A percentile compares a stretch with the other conserved stretches of the same genome.
phyloP scores from a whole-genome alignment of 2,797 vertebrate genomes.

The Acomys russatus region DNA sequence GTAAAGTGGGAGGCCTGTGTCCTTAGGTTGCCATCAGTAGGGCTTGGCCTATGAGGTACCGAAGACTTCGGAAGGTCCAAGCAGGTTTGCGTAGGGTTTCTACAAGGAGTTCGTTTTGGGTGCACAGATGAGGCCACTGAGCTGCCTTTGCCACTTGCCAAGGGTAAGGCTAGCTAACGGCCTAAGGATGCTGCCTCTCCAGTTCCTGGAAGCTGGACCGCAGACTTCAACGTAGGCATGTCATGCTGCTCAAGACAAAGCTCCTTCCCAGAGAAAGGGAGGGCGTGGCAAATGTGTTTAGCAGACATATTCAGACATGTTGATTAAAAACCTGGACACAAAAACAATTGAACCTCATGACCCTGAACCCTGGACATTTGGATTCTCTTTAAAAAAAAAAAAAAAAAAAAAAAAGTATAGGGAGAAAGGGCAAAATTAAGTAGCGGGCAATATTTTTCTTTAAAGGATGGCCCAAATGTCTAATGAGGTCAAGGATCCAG shows the following conservation, averaged over 20 bases:
- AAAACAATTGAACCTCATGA: slow-evolving; percentile 16
- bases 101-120: background rate
- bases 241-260: slow-evolving; percentile 71
- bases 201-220: background rate
- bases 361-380: background rate
- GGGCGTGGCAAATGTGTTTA: slow-evolving; percentile 66
- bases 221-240: slow-evolving; percentile 69
- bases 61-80: background rate
- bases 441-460: slow-evolving; percentile 13
- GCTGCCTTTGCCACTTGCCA: background rate
- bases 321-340: slow-evolving; percentile 1
- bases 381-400: slow-evolving; percentile 41
- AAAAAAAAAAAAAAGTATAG: background rate
- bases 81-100: background rate
- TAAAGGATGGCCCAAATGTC: slow-evolving; percentile 3
- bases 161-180: background rate
- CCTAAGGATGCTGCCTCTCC: background rate
- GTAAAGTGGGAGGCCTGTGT: background rate
- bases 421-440: background rate
- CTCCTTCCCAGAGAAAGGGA: background rate
- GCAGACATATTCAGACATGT: slow-evolving; percentile 68
- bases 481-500: slow-evolving; percentile 27
- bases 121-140: background rate
- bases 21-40: background rate
- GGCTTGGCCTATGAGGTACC: background rate